phyloP scores from a whole-genome alignment of 2,797 vertebrate genomes.

The Thaleichthys pacificus region DNA sequence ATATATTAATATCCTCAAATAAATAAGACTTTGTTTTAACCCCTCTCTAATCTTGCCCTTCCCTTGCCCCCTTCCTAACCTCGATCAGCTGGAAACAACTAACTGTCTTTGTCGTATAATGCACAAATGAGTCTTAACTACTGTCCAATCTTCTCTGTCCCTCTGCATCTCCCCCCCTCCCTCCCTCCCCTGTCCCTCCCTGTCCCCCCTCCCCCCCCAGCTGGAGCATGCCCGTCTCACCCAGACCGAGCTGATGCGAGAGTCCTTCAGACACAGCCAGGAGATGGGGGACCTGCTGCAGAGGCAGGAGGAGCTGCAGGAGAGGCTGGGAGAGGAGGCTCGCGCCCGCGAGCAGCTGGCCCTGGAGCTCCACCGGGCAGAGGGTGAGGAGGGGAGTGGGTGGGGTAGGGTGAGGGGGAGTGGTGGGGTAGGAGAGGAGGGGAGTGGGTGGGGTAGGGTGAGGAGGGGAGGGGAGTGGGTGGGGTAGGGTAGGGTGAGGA shows the following conservation, averaged over 20 bases:
- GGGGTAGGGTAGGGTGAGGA: neutral
- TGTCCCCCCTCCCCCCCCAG: slow-evolving; percentile 60
- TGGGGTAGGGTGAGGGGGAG: slow-evolving; percentile 74
- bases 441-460: slow-evolving; percentile 75
- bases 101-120: neutral
- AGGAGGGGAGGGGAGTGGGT: slow-evolving; percentile 35
- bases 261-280: slow-evolving; percentile 88
- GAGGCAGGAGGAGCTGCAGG: slow-evolving; percentile 92
- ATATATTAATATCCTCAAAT: no score
- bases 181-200: neutral
- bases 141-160: no score
- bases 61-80: no score
- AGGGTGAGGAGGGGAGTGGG: slow-evolving; percentile 75
- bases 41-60: no score
- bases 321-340: slow-evolving; percentile 84
- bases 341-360: slow-evolving; percentile 87
- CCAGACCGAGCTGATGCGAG: slow-evolving; percentile 91
- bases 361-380: slow-evolving; percentile 89
- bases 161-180: neutral
- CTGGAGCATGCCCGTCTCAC: slow-evolving; percentile 92
- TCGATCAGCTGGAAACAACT: no score
- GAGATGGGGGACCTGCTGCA: slow-evolving; percentile 84
- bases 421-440: neutral
- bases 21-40: no score
- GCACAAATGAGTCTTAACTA: neutral